Evolutionary conservation across 2,888 invertebrate species (phyloP).

Genomic region (Phoronis australis): DNA sequence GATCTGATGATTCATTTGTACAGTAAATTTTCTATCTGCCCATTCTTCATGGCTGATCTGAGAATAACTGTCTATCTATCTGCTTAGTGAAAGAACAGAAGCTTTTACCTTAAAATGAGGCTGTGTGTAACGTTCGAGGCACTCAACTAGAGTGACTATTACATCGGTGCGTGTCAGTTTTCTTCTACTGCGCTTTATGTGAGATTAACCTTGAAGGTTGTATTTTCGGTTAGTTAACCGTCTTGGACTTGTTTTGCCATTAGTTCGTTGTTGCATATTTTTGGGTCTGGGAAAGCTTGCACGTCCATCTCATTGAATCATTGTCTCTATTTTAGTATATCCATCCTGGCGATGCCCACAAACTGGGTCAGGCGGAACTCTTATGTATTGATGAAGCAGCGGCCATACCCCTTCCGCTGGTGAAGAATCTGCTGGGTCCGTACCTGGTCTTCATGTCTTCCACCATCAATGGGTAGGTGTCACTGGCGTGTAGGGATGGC

Average conservation of each 20-base stretch:
- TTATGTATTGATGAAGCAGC: slow-evolving; percentile 98
- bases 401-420: slow-evolving; percentile 90
- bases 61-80: too few species aligned
- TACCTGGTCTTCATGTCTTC: slow-evolving; percentile 93
- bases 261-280: neutral
- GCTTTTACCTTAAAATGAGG: too few species aligned
- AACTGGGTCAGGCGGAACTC: slow-evolving; percentile 87
- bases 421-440: slow-evolving; percentile 81
- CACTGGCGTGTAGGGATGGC: too few species aligned
- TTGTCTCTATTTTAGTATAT: slow-evolving; percentile 68
- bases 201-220: too few species aligned
- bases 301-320: neutral
- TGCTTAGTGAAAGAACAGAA: too few species aligned
- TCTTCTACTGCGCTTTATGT: too few species aligned
- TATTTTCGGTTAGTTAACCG: neutral
- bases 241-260: neutral
- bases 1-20: too few species aligned
- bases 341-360: slow-evolving; percentile 82
- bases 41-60: too few species aligned
- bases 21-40: too few species aligned
- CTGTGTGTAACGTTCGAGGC: too few species aligned
- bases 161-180: too few species aligned
- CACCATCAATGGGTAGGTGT: slow-evolving; percentile 82
- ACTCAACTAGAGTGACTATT: too few species aligned
- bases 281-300: neutral